Evolutionary conservation across 1,140 invertebrate genomes (phyloP).

Genomic region (Neodiprion lecontei): DNA sequence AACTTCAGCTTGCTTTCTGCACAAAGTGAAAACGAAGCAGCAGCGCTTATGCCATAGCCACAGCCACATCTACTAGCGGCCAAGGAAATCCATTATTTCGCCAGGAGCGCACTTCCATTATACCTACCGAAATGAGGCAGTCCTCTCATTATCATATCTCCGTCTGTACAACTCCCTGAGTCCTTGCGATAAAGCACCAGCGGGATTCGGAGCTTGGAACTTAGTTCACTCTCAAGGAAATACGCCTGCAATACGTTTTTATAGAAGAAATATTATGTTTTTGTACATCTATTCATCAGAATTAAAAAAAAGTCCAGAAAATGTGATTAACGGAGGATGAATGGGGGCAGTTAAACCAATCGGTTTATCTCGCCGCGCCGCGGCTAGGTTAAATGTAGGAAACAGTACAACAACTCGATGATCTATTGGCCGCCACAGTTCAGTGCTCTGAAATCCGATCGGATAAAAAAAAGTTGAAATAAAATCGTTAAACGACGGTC

Average conservation of each 20-base stretch:
- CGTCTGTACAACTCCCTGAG: neutral
- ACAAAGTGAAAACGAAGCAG: neutral
- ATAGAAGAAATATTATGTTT: too few species aligned
- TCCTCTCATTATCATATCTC: neutral
- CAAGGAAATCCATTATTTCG: neutral
- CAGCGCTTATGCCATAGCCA: neutral
- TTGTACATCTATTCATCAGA: too few species aligned
- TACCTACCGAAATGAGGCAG: neutral
- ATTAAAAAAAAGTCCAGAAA: too few species aligned
- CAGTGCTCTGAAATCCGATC: neutral
- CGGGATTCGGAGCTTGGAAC: neutral
- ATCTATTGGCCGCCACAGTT: neutral
- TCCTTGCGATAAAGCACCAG: neutral
- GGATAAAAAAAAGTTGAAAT: neutral
- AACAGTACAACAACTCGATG: too few species aligned
- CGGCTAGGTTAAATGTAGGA: too few species aligned
- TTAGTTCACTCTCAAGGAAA: too few species aligned
- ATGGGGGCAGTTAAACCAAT: neutral
- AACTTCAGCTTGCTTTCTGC: neutral
- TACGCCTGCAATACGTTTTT: too few species aligned
- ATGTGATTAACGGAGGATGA: too few species aligned
- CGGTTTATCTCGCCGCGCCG: neutral
- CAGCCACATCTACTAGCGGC: neutral
- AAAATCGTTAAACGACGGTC: neutral
- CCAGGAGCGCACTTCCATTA: neutral